These are phyloP conservation scores for Ptyas mucosa DNA, from an alignment of 2,113 vertebrate species.

Conservation along the genomic window DNA sequence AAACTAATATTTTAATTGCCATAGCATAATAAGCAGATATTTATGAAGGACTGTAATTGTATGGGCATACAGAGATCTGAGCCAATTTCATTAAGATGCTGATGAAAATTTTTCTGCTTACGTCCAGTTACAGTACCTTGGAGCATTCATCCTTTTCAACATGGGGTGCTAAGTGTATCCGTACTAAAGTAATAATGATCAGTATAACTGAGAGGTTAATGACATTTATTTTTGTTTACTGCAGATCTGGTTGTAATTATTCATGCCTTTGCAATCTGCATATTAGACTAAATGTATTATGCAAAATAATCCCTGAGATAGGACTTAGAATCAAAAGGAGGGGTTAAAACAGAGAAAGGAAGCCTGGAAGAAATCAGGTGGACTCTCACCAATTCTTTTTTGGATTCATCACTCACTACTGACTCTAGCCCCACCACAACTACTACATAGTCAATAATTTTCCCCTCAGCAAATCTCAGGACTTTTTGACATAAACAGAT, in stretches of 20 bases:
- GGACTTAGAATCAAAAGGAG: neutral
- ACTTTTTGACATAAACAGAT: neutral
- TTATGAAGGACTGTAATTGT: neutral
- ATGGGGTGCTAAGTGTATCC: neutral
- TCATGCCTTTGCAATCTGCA: neutral
- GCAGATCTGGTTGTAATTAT: neutral
- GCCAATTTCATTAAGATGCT: neutral
- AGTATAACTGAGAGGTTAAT: neutral
- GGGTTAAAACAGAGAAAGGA: neutral
- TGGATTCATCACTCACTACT: neutral
- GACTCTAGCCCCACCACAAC: neutral
- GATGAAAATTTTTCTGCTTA: neutral
- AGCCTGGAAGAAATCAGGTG: neutral
- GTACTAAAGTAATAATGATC: neutral
- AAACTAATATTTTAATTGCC: neutral
- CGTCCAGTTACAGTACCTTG: neutral
- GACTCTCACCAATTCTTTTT: neutral
- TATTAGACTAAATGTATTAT: neutral
- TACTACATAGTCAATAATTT: neutral
- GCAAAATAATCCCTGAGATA: neutral
- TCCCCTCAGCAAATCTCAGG: neutral
- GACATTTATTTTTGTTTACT: neutral
- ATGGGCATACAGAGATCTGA: neutral
- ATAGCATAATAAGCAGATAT: neutral
- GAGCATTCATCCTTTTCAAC: neutral